Percentiles rank a stretch among this genome's conserved stretches.
These are phyloP conservation scores for Neosilurus hyrtlii DNA, from an alignment of 2,797 vertebrate genomes.

Conservation along the genomic window DNA sequence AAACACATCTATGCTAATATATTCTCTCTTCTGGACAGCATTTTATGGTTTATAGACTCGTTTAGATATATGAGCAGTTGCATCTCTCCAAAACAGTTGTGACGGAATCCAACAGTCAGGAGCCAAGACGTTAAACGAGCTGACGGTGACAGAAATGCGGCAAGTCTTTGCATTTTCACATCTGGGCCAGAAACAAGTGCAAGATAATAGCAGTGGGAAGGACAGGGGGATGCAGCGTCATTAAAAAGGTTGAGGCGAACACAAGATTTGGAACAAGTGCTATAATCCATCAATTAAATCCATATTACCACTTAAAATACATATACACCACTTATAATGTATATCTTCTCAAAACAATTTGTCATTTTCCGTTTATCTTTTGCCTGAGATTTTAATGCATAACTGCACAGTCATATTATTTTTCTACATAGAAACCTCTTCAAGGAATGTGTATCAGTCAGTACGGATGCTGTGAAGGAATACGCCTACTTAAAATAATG, in stretches of 20 bases:
- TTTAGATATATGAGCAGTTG: background rate
- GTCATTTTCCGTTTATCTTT: background rate
- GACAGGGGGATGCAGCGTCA: too few relatives aligned
- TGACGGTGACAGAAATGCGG: constrained; percentile 11
- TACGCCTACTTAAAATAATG: background rate
- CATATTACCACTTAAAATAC: too few relatives aligned
- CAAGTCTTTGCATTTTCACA: background rate
- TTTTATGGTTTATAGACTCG: background rate
- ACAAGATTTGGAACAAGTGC: background rate
- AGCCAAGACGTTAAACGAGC: background rate
- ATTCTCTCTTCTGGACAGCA: background rate
- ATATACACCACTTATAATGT: too few relatives aligned
- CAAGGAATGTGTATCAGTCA: background rate
- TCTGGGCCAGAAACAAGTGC: background rate
- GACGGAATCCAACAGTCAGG: background rate
- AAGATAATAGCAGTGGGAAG: background rate
- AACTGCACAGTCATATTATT: too few relatives aligned
- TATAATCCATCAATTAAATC: background rate
- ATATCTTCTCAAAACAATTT: background rate
- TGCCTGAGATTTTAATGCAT: background rate
- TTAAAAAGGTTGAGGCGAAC: background rate
- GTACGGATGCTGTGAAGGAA: background rate
- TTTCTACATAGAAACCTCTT: background rate
- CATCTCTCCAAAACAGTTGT: background rate
- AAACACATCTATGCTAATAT: background rate